Percentiles rank a stretch among this genome's conserved stretches.
phyloP scores from a whole-genome alignment of 1,140 invertebrate species.

The Penaeus vannamei region DNA sequence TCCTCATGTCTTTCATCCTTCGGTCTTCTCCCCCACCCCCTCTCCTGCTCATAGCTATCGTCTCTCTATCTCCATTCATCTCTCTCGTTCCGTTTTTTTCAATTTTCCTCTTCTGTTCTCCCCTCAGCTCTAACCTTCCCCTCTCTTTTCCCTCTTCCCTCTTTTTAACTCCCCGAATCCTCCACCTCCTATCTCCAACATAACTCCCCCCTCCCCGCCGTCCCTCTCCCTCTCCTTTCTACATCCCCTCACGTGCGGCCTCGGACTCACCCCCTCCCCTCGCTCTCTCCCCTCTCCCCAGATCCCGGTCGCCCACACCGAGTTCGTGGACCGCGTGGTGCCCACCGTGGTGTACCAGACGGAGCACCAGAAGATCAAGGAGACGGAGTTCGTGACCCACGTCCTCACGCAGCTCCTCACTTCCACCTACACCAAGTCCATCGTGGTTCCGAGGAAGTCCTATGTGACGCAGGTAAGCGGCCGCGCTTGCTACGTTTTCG shows the following conservation, averaged over 20 bases:
- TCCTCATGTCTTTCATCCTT: no score
- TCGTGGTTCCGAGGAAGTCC: conserved; percentile 31
- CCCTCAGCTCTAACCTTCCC: no score
- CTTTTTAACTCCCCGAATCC: no score
- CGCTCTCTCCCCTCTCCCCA: neutral
- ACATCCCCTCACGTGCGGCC: neutral
- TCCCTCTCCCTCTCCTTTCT: neutral
- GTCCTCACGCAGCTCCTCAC: neutral
- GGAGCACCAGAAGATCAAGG: neutral
- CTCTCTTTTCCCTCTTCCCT: no score
- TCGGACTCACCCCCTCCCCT: neutral
- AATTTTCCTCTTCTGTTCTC: no score
- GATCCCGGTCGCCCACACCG: conserved; percentile 27
- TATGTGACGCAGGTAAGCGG: conserved; percentile 24
- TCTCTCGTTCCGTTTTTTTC: no score
- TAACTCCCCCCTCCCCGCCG: neutral
- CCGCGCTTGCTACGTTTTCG: no score
- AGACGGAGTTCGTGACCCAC: conserved; percentile 35
- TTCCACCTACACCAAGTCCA: conserved; percentile 39
- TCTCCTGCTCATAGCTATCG: no score
- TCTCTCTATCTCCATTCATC: no score
- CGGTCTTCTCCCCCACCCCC: no score
- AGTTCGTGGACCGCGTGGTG: conserved; percentile 45
- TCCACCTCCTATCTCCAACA: no score
- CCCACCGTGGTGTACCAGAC: conserved; percentile 40